Base-by-base conservation (phyloP, 1,140 invertebrate genomes). In the Drosophila ambigua region DNA sequence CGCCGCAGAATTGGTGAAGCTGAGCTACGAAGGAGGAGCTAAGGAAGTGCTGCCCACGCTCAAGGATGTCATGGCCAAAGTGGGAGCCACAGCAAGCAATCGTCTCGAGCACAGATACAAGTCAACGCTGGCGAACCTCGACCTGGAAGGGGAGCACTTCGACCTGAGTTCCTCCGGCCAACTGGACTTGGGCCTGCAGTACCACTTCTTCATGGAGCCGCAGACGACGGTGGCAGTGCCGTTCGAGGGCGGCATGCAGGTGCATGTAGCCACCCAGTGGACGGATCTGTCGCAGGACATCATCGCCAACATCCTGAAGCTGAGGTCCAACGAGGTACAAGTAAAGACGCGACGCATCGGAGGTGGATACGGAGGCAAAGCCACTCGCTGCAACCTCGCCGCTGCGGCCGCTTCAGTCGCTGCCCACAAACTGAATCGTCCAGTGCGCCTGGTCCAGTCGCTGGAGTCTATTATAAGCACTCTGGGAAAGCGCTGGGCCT, bases 351-450 rank as follows among this genome's bases (percentile, higher is more conserved):
- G 94, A 54, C 93, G 96, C 46, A 53, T 96, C 0, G 96, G 96
- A 0, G 96, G 96, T 23, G 95, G 92, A 2, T 97, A 96, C 61
- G 96, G 95, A 6, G 93, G 93, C 31, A 95, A 96, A 90, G 94
- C 95, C 43, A 93, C 94, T 2, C 92, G 95, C 5, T 91, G 93
- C 9, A 91, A 91, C 1, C 91, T 93, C 39, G 90, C 94, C 4
- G 92, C 94, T 0, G 93, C 93, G 9, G 94, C 94, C 0, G 94
- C 94, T 57, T 94, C 95, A 0, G 71, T 96, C 2, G 95, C 93
- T 1, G 94, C 94, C 9, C 82, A 93, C 58, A 93, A 93, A 23
- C 85, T 95, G 26, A 93, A 95, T 78, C 87, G 92, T 35, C 95
- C 95, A 0, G 94, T 95, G n/a, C 90, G 95, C 43, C 94, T 96